Conservation (phyloP, 2,113 vertebrate species). For the Podiceps cristatus region DNA sequence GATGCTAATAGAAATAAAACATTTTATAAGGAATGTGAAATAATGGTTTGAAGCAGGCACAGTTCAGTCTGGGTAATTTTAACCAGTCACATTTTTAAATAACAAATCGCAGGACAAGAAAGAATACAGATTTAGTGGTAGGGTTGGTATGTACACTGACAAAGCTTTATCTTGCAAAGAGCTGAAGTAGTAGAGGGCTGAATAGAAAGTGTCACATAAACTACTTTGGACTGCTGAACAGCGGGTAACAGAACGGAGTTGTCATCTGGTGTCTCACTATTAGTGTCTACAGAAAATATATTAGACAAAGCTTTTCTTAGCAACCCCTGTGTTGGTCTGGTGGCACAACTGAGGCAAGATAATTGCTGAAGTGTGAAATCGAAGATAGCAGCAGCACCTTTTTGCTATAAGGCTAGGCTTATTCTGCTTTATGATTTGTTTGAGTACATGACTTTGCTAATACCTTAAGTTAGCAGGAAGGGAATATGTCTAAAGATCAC, state of each 20-base stretch:
- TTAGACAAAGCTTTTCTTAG: not conserved
- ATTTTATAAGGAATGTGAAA: not conserved
- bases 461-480: not conserved
- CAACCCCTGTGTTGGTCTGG: not conserved
- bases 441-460: not conserved
- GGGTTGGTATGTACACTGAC: not conserved
- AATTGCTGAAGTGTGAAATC: not conserved
- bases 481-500: not conserved
- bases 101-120: not conserved
- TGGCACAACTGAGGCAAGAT: fast-evolving
- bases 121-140: not conserved
- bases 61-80: not conserved
- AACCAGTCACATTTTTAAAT: not conserved
- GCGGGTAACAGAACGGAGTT: not conserved
- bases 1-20: not conserved
- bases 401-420: not conserved
- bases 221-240: not conserved
- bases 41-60: not conserved
- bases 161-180: not conserved
- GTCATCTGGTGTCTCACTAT: not conserved
- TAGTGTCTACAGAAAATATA: not conserved
- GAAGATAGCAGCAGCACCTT: not conserved
- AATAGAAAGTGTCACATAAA: not conserved
- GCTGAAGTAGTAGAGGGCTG: not conserved
- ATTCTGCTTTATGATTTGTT: not conserved